Evolutionary conservation across 2,888 invertebrate genomes (phyloP), one percentile per base, ranked within the genome.

Genomic region (Drosophila antonietae): DNA sequence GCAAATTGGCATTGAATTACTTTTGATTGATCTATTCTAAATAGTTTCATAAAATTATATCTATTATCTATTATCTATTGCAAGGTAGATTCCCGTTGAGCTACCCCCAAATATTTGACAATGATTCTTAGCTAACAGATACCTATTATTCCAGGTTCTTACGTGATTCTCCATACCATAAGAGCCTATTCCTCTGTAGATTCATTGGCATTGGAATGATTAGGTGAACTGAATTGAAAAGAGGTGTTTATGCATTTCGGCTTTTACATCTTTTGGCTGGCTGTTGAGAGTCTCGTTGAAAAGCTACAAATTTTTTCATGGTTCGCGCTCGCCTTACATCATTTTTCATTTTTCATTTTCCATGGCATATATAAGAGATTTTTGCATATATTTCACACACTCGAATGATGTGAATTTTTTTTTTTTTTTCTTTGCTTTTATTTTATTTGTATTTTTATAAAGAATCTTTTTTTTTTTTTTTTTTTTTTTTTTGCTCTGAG

Each of bases 301-400:
- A 64, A 66, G 62, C 44, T 60, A 59, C 33, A 60, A 51, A 49
- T 67, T 62, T 69, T 60, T 62, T 69, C 37, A 43, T 44, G 31
- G 10, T 1, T 47, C 15, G 39, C 15, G 37, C 44, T 39, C 41
- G 44, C 46, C 51, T 62, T 49, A 67, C 71, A 59, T 76, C 70
- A 82, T 82, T 80, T 82, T 83, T 83, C 82, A 84, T 82, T 75
- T 78, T 77, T 64, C 68, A 83, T 82, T 75, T 78, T 77, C 62
- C 68, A 62, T 68, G 68, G 61, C 55, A 64, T 49, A 41, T 39
- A 69, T 18, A 73, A 72, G 52, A 70, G 65, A 75, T 78, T 65
- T 73, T 63, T 78, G 62, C 75, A 73, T 83, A 66, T 75, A 73
- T 75, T 60, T 64, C 43, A 35, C 44, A 44, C 35, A 57, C 20